Base-by-base conservation (phyloP, 2,888 invertebrate genomes). In the Leuctra nigra region DNA sequence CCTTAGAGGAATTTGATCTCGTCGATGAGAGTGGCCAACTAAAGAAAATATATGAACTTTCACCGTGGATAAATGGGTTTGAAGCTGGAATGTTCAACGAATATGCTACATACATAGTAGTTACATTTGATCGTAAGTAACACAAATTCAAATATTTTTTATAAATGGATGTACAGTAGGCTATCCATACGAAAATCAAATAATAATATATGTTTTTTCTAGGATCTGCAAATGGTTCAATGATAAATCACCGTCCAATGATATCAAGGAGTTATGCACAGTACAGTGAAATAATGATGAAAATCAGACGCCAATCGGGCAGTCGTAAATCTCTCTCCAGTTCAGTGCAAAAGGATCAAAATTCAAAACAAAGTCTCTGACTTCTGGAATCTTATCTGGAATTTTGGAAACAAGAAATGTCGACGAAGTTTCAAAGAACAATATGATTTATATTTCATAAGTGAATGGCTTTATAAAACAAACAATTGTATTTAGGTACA, bases 1-100 rank as follows among this genome's bases (percentile, higher is more conserved):
- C n/a, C 57, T 55, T 57, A 69, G 69, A 55, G 18, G 67, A 68
- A 48, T 66, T 67, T 53, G 70, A 71, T 61, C 63, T 71, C 33
- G 70, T 66, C 50, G 66, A 69, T 13, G 68, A 69, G 60, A 55
- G 62, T 18, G 67, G 65, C 16, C 61, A 64, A 18, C 56, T 68
- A 55, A 64, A 62, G 44, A 65, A 65, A 46, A 52, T 69, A 35
- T 62, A 62, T 22, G 39, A 63, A 14, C 61, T 60, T n/a, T 59
- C 64, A 9, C 63, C 65, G 16, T 55, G 53, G 33, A 58, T 60
- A 3, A 63, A 63, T 53, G 68, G 68, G 20, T 63, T 66, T 18
- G 61, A 66, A 36, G 56, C 70, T 41, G 63, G 70, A 33, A 55
- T 61, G 59, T 56, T 64, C 9, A 58, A 22, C 11, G 36, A 50